These are phyloP conservation scores for Hemicrepidius hirtus DNA, from an alignment of 2,888 invertebrate genomes.

Conservation along the genomic window DNA sequence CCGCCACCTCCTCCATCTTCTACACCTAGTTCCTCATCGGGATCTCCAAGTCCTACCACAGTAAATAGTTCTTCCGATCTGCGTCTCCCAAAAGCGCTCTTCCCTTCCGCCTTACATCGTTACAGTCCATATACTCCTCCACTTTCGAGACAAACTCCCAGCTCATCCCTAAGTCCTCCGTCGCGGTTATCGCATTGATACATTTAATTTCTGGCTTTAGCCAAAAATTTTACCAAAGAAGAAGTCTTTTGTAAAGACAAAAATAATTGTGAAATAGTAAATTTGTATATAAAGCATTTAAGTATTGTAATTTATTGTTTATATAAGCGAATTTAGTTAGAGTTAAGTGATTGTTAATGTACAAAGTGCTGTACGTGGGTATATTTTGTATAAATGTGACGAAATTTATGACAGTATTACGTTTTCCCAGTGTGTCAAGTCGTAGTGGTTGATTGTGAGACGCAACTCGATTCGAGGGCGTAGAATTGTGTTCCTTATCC, in stretches of 20 bases:
- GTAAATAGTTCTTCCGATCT: conserved; percentile 67
- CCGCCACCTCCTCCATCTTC: conserved; percentile 71
- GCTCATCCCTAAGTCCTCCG: conserved; percentile 59
- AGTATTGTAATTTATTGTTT: conserved; percentile 56
- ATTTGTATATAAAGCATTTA: conserved; percentile 53
- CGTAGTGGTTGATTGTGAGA: conserved; percentile 27
- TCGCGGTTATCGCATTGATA: conserved; percentile 61
- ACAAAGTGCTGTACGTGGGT: conserved; percentile 56
- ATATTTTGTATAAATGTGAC: conserved; percentile 59
- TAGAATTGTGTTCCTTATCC: conserved; percentile 49
- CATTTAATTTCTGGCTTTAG: conserved; percentile 46
- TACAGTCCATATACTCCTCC: conserved; percentile 71
- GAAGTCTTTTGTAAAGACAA: conserved; percentile 51
- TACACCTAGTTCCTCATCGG: conserved; percentile 77
- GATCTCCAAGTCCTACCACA: conserved; percentile 75
- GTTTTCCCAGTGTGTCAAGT: conserved; percentile 36
- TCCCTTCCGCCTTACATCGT: conserved; percentile 70
- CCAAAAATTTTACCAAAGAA: conserved; percentile 54
- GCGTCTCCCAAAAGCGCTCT: conserved; percentile 71
- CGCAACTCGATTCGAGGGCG: conserved; percentile 29
- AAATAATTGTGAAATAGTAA: conserved; percentile 52
- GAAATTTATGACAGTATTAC: conserved; percentile 59
- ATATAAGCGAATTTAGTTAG: conserved; percentile 41
- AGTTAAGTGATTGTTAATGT: conserved; percentile 43
- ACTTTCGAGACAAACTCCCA: conserved; percentile 57